These are phyloP conservation scores for Tanypteryx hageni DNA, from an alignment of 2,888 invertebrate genomes.

Conservation along the genomic window DNA sequence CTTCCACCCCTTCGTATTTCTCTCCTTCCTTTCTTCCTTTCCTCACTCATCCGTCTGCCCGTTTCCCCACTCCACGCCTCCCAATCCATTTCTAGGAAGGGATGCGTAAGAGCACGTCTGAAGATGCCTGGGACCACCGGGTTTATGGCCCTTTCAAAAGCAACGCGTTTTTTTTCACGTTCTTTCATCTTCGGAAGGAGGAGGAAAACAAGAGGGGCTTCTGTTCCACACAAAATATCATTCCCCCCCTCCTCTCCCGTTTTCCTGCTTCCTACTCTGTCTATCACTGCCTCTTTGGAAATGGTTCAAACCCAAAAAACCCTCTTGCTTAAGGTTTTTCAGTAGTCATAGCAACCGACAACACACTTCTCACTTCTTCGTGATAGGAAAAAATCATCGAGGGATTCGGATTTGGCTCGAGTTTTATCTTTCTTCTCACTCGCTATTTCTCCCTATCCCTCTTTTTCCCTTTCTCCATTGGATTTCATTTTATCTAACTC, in stretches of 20 bases:
- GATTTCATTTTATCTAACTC: no score
- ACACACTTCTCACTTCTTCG: background rate
- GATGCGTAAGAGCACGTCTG: slow-evolving; percentile 34
- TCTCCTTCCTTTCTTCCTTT: background rate
- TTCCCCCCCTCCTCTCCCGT: background rate
- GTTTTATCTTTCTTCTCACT: background rate
- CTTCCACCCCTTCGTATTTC: background rate
- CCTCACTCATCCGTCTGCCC: background rate
- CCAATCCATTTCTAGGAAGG: slow-evolving; percentile 23
- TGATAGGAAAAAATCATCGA: background rate
- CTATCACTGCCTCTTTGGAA: background rate
- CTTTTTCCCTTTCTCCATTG: background rate
- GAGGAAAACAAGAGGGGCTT: background rate
- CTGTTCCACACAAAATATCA: slow-evolving; percentile 25
- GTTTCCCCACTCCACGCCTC: background rate
- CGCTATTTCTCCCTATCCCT: slow-evolving; percentile 8
- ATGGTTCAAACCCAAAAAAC: background rate
- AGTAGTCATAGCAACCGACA: background rate
- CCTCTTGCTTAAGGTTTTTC: background rate
- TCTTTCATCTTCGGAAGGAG: slow-evolving; percentile 43
- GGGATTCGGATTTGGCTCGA: no score
- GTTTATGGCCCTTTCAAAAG: slow-evolving; percentile 24
- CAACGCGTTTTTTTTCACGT: background rate
- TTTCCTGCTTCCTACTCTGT: background rate
- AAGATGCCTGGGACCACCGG: slow-evolving; percentile 21